These are phyloP conservation scores for Dolichopus griseipennis DNA, from an alignment of 2,888 invertebrate species.

Conservation along the genomic window DNA sequence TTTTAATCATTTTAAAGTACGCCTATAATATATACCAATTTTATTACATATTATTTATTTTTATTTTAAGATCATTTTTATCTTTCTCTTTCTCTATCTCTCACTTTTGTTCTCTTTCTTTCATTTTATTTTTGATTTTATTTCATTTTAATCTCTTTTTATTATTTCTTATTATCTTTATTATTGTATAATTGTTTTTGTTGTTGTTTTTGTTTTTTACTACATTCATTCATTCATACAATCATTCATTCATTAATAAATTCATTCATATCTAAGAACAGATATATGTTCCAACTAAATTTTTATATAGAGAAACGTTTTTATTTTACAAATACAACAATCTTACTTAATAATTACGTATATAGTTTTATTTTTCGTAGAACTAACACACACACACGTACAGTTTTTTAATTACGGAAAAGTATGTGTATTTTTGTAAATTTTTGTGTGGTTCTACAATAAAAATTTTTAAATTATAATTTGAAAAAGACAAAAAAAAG, in stretches of 20 bases:
- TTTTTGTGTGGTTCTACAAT: neutral
- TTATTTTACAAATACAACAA: neutral
- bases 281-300: neutral
- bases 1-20: neutral
- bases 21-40: neutral
- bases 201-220: neutral
- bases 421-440: too few relatives aligned
- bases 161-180: too few relatives aligned
- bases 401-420: too few relatives aligned
- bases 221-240: neutral
- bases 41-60: neutral
- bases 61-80: neutral
- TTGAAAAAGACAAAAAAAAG: neutral
- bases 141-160: neutral
- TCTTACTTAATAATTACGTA: too few relatives aligned
- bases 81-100: neutral
- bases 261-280: neutral
- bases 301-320: neutral
- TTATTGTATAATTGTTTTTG: too few relatives aligned
- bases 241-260: slow-evolving; percentile 2
- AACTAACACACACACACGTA: too few relatives aligned
- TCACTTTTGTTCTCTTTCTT: neutral
- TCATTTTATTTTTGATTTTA: neutral
- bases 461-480: neutral
- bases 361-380: too few relatives aligned